Evolutionary conservation across 1,140 invertebrate genomes (phyloP).

Genomic region (Tetraneura akinire): DNA sequence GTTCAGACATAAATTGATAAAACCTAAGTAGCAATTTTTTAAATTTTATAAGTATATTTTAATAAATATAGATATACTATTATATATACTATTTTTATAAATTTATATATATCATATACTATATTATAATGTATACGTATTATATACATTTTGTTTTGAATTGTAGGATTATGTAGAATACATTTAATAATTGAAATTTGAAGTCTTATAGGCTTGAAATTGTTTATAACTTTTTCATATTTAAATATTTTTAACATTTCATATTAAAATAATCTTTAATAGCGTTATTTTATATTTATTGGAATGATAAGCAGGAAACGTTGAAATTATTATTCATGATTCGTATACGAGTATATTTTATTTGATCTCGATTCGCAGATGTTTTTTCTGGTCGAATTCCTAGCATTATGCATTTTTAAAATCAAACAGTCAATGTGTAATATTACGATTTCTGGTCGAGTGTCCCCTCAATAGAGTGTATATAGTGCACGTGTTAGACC

Average conservation of each 20-base stretch:
- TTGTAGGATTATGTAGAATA: too few relatives aligned
- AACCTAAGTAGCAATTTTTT: background rate
- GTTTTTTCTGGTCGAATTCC: background rate
- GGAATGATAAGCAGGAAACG: too few relatives aligned
- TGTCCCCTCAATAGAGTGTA: background rate
- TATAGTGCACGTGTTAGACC: conserved; percentile 30
- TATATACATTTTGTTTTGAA: too few relatives aligned
- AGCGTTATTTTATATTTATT: background rate
- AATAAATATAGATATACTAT: too few relatives aligned
- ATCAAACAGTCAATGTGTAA: background rate
- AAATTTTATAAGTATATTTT: conserved; percentile 8
- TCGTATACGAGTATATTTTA: background rate
- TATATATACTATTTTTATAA: too few relatives aligned
- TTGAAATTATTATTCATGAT: background rate
- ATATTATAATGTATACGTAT: too few relatives aligned
- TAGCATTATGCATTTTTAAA: conserved; percentile 1
- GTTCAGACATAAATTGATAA: background rate
- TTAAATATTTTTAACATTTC: background rate
- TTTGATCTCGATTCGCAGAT: background rate
- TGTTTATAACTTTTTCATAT: too few relatives aligned
- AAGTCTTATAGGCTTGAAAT: too few relatives aligned
- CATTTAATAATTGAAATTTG: too few relatives aligned
- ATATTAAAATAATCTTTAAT: background rate
- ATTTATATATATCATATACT: too few relatives aligned
- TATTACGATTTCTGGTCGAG: conserved; percentile 1